Base-by-base conservation (phyloP, 2,113 vertebrate species). In the Hemiprocne comata region DNA sequence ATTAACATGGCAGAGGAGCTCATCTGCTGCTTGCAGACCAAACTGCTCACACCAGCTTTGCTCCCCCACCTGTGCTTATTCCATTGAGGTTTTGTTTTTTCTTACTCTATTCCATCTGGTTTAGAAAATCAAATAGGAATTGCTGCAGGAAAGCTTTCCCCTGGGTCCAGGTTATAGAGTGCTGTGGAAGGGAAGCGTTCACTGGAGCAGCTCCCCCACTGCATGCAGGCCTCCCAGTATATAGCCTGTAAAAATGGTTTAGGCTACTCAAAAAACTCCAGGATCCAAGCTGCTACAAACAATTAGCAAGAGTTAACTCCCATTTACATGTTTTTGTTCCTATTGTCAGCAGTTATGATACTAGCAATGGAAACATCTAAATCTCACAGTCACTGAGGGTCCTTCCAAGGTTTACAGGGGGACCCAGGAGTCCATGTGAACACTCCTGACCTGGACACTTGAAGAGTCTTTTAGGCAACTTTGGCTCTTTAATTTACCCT, bases 111-210 rank as follows among this genome's bases (percentile, higher is more conserved):
- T 51, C 33, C 12, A 26, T 7, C n/a, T 44, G 18, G 6, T 71
- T 26, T 7, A 46, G 29, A 44, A 61, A 42, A 42, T 13, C 16
- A 53, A 66, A 19, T 1, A 24, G 36, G 10, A 70, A 13, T n/a
- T 54, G 20, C 40, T 58, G 40, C 17, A 57, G 13, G 23, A 71
- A 50, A 20, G 23, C 26, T 17, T 64, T 48, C 17, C 38, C 40
- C 29, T 57, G 36, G 7, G 40, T 46, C 11, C 11, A 7, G 7
- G 3, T 38, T 62, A 33, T 0, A 0, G 38, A 81, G 14, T 36
- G 28, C 65, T 55, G 9, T 10, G 72, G 60, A 20, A 8, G 7
- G 6, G 29, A 54, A 36, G 16, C 0, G 0, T 61, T 78, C 3
- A 6, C 28, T 34, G 13, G 6, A 26, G 53, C 42, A 33, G 21